Conservation (phyloP, 30 jellyfish, hydroid and myxozoan genomes). For the Cassiopea xamachana region DNA sequence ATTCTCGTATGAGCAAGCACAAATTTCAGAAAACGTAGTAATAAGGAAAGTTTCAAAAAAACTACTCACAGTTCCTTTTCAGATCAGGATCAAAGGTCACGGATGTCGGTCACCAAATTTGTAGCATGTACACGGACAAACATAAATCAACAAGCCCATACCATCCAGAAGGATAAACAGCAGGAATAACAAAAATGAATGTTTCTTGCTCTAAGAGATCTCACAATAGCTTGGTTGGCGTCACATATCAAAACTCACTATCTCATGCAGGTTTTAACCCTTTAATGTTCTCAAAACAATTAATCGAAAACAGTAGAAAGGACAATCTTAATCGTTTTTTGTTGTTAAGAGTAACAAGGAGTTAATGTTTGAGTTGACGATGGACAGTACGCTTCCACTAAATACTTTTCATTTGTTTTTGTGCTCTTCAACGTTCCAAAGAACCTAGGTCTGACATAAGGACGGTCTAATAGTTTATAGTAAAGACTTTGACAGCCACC, state of each 20-base stretch:
- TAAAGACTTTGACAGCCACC: no score
- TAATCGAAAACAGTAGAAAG: no score
- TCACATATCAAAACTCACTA: background rate
- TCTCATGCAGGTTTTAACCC: background rate
- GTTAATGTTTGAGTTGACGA: no score
- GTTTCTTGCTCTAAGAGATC: background rate
- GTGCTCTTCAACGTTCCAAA: no score
- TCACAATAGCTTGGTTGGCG: background rate
- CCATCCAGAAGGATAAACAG: no score
- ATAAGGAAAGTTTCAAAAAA: background rate
- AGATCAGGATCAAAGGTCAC: background rate
- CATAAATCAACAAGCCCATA: background rate
- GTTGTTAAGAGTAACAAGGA: no score
- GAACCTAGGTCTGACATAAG: no score
- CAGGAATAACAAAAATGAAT: background rate
- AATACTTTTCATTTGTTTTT: no score
- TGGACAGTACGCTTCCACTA: no score
- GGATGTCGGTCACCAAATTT: background rate
- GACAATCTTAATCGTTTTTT: no score
- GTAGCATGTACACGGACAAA: background rate
- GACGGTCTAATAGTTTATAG: no score
- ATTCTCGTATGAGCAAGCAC: background rate
- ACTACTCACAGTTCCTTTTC: background rate
- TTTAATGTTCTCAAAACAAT: background rate
- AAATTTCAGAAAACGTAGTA: background rate